Base-by-base conservation (phyloP, 1,140 invertebrate species). In the Stenopsyche tienmushanensis region DNA sequence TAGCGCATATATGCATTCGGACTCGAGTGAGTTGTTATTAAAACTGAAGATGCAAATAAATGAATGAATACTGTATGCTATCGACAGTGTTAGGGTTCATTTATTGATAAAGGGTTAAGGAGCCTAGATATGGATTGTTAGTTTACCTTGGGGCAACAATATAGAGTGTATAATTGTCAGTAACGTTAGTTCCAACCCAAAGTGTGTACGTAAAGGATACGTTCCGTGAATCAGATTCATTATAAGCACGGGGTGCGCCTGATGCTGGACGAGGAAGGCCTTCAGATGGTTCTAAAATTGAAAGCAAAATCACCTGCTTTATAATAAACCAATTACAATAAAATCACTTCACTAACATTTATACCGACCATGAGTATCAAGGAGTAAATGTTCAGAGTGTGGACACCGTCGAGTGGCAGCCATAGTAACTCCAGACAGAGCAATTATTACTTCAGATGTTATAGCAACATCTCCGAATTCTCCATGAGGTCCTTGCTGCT, bases 161-260 rank as follows among this genome's bases (percentile, higher is more conserved):
- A 8, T 81, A 84, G 34, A 90, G 76, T 10, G 88, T 89, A 72
- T 87, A 85, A 71, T 87, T 90, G 69, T 89, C 86, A 24, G 89
- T 89, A 7, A 91, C 86, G 72, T 93, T 90, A 54, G 88, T 90
- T 44, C 90, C 90, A 3, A 93, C 86, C 92, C 92, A 94, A 2
- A 93, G 80, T 0, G 90, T 91, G 75, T 94, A 94, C 0, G 89
- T 90, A 45, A 93, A 87, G 53, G 88, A 88, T 0, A 90, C 87
- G 71, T 88, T 88, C 34, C 84, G 79, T 10, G 81, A 80, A 39
- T 87, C 85, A 1, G 84, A 85, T 62, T 88, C 85, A 72, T 87
- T 86, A 53, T 77, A 80, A 10, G 79, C 83, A 53, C 72, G 78
- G 76, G 72, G 83, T 67, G 55, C 71, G 73, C 57, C 78, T 73